Evolutionary conservation across 2,888 invertebrate species (phyloP), one percentile per base, ranked within the genome.

Genomic region (Euplexia lucipara): DNA sequence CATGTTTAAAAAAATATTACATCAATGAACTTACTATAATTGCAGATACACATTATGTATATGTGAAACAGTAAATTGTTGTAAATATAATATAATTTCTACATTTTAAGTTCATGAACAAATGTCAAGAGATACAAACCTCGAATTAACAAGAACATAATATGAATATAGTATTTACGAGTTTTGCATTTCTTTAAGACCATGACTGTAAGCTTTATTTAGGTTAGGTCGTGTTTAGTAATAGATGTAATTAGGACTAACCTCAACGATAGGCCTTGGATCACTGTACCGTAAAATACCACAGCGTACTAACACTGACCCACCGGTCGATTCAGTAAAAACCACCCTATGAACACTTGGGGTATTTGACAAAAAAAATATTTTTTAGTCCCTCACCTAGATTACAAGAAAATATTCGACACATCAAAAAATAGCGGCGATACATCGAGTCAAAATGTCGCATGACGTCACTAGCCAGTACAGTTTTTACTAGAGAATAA

Each of bases 141-240:
- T 49, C 41, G 37, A 30, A 39, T 51, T 56, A 60, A 41, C 26
- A 54, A 45, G 30, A 20, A 44, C n/a, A n/a, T n/a, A n/a, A n/a
- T n/a, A n/a, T n/a, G n/a, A 53, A 44, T 35, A 41, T 67, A 58
- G 37, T 52, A 42, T 48, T 52, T 78, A 78, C 26, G 66, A 79
- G 70, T 62, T 68, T 56, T 68, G 68, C 74, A 69, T 73, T 76
- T 83, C 73, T 79, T 80, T 84, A 70, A 76, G 83, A 87, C 87
- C 89, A 89, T 87, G 89, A 88, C 88, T 82, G 72, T 85, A 88
- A 90, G 90, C 91, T 91, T 90, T 91, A 91, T 85, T 83, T 89
- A 90, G 87, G 65, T 78, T 86, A 86, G 82, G 66, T 64, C 74
- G 82, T 79, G 78, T 68, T 80, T 71, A 75, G 75, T 42, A 14